Evolutionary conservation across 2,888 invertebrate species (phyloP), one percentile per base, ranked within the genome.

Genomic region (Meiosimyza decipiens): DNA sequence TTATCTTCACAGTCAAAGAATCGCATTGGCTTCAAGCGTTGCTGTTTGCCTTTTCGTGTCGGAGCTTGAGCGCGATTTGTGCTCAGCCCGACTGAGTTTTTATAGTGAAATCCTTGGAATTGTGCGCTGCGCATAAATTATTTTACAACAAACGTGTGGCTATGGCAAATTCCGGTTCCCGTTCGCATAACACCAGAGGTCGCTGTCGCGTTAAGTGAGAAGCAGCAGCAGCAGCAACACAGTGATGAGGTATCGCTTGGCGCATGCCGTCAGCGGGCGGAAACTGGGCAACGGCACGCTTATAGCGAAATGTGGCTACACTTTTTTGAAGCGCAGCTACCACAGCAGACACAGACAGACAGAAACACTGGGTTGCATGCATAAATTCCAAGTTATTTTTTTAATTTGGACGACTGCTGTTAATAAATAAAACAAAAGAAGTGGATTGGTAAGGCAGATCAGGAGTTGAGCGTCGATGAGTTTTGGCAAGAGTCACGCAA

Each of bases 81-180:
- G 22, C 22, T 22, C 28, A 51, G 65, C 65, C 57, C 59, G 33
- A 66, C 65, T 71, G 65, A 22, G 18, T 49, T 65, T 72, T 49
- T 22, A 64, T 63, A 74, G 55, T 60, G 71, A 62, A 75, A 73
- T 75, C 73, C 75, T 73, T 75, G 73, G 71, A 75, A 73, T 71
- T 73, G 72, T 72, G 72, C 64, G 64, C 62, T 40, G 47, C 64
- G 73, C 54, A 71, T 74, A 76, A 75, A 82, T 82, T 81, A 81
- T 80, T 79, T 80, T 78, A 73, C 80, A 79, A 69, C 79, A 77
- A 80, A 79, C 77, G 50, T 49, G 67, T 22, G 33, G 11, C 47
- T 50, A 40, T 52, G 62, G 51, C 68, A 33, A 51, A 60, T 60
- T 51, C 59, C 68, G 50, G 59, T 69, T 69, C 28, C 68, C 59